A percentile compares a stretch with the other conserved stretches of the same genome.
Conservation (phyloP, 1,140 invertebrate genomes). For the Aphaenogaster ashmeadi region DNA sequence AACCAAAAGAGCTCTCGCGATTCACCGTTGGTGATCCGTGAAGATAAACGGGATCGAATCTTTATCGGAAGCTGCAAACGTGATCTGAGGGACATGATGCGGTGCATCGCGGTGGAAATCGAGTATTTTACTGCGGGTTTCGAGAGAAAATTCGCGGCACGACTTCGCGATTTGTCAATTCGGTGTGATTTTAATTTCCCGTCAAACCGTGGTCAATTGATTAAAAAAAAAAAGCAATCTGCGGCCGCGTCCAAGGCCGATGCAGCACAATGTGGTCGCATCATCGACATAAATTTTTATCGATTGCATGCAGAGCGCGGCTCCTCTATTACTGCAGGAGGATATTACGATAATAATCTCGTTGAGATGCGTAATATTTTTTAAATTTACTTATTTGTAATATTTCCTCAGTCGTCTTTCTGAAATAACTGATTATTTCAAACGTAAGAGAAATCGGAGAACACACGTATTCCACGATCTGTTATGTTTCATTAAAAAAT, state of each 20-base stretch:
- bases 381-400: not conserved
- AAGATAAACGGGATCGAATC: conserved; percentile 10
- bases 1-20: not conserved
- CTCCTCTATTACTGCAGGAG: no score
- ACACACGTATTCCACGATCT: not conserved
- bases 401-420: not conserved
- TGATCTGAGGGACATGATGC: conserved; percentile 3
- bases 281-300: not conserved
- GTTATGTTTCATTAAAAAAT: not conserved
- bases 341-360: not conserved
- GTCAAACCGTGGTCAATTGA: not conserved
- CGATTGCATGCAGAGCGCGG: not conserved
- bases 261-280: not conserved
- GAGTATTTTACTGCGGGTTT: not conserved
- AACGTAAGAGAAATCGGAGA: not conserved
- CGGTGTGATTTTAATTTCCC: conserved; percentile 29
- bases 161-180: conserved; percentile 21
- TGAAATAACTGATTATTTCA: not conserved
- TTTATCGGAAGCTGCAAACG: conserved; percentile 35
- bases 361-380: not conserved
- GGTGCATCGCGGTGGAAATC: not conserved
- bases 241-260: not conserved
- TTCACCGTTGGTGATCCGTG: not conserved
- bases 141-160: conserved; percentile 18
- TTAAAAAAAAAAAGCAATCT: not conserved